Evolutionary conservation across 2,113 vertebrate species (phyloP).

Genomic region (Hyperopisus bebe): DNA sequence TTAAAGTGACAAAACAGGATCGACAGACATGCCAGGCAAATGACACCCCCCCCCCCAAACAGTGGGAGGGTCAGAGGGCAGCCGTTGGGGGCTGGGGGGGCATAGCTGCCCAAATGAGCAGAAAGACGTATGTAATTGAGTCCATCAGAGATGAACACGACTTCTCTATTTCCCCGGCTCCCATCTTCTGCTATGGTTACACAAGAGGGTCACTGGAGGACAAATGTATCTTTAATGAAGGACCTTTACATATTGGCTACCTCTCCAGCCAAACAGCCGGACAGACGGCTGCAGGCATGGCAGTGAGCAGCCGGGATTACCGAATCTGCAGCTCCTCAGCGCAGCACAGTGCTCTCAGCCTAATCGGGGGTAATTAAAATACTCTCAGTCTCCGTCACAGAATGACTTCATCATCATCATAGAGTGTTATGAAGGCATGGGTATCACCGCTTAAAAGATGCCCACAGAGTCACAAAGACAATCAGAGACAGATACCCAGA

Average conservation of each 20-base stretch:
- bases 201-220: neutral
- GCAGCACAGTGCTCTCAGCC: neutral
- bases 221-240: constrained; percentile 23
- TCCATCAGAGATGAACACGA: neutral
- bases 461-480: neutral
- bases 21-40: neutral
- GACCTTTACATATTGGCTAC: constrained; percentile 3
- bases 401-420: neutral
- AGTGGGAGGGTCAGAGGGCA: neutral
- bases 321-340: neutral
- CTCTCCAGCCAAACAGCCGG: neutral
- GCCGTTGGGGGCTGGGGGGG: neutral
- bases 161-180: neutral
- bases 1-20: neutral
- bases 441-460: neutral
- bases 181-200: neutral
- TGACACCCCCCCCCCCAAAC: neutral
- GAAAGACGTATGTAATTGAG: neutral
- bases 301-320: neutral
- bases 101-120: neutral
- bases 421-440: neutral
- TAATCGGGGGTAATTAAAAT: neutral
- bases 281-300: neutral
- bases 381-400: neutral
- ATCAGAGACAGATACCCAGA: neutral